A percentile compares a stretch with the other conserved stretches of the same genome.
These are phyloP conservation scores for Phalanger gymnotis DNA, from an alignment of 2,797 vertebrate genomes.

Conservation along the genomic window DNA sequence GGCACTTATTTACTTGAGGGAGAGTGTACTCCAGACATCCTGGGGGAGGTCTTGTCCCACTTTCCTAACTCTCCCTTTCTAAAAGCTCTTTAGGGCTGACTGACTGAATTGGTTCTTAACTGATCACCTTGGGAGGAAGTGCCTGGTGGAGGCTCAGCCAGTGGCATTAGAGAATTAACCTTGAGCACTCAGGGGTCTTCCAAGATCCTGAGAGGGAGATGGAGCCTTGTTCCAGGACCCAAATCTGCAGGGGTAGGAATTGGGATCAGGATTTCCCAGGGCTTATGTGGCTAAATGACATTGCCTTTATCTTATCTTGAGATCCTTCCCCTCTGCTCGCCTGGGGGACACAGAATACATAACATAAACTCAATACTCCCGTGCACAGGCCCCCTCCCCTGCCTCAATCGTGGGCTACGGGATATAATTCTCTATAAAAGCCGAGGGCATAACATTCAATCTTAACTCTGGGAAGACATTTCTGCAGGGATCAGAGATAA, in stretches of 20 bases:
- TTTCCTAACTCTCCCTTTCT: neutral
- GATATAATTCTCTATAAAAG: neutral
- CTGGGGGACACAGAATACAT: neutral
- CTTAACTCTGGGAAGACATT: neutral
- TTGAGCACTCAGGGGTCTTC: neutral
- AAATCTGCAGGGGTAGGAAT: neutral
- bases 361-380: neutral
- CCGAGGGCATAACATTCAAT: neutral
- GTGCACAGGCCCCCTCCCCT: neutral
- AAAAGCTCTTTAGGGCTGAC: neutral
- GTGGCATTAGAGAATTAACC: neutral
- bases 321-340: neutral
- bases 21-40: neutral
- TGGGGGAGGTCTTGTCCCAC: neutral
- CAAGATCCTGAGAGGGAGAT: neutral
- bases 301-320: neutral
- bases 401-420: neutral
- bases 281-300: neutral
- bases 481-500: constrained; percentile 23
- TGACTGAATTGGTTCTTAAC: neutral
- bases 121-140: neutral
- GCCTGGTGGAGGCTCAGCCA: neutral
- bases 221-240: neutral
- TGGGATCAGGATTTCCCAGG: neutral
- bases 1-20: neutral